Conservation (phyloP, 2,797 vertebrate genomes). For the Chrysocyon brachyurus region DNA sequence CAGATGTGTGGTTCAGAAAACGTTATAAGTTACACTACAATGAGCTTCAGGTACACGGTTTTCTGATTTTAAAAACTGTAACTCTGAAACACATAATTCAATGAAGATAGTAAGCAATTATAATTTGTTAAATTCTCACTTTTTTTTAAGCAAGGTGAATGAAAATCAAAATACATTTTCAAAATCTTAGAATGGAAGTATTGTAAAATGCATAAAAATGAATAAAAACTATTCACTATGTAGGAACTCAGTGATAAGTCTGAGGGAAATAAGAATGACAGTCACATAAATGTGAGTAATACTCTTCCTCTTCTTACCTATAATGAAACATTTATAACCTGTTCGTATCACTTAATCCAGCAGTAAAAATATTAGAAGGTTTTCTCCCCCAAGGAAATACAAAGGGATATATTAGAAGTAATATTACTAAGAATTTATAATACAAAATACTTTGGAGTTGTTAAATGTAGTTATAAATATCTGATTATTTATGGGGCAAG, state of each 20-base stretch:
- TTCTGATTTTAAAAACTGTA: conserved; percentile 18
- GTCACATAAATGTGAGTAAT: background rate
- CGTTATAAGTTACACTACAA: background rate
- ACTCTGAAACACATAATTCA: background rate
- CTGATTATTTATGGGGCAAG: background rate
- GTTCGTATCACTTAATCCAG: background rate
- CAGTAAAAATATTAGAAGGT: background rate
- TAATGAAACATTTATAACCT: conserved; percentile 6
- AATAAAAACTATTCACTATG: conserved; percentile 27
- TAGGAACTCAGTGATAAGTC: background rate
- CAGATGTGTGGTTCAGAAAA: background rate
- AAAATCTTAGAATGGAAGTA: conserved; percentile 22
- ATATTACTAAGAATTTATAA: conserved; percentile 18
- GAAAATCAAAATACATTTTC: background rate
- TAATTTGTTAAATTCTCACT: background rate
- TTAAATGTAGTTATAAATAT: background rate
- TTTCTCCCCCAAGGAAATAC: background rate
- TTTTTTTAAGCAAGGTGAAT: background rate
- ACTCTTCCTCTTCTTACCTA: background rate
- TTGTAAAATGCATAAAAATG: background rate
- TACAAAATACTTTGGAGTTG: background rate
- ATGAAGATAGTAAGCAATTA: conserved; percentile 3
- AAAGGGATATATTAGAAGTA: background rate
- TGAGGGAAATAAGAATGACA: background rate
- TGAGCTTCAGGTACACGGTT: background rate